A percentile compares a stretch with the other conserved stretches of the same genome.
Evolutionary conservation across 2,113 vertebrate species (phyloP).

Genomic region (Carlito syrichta): DNA sequence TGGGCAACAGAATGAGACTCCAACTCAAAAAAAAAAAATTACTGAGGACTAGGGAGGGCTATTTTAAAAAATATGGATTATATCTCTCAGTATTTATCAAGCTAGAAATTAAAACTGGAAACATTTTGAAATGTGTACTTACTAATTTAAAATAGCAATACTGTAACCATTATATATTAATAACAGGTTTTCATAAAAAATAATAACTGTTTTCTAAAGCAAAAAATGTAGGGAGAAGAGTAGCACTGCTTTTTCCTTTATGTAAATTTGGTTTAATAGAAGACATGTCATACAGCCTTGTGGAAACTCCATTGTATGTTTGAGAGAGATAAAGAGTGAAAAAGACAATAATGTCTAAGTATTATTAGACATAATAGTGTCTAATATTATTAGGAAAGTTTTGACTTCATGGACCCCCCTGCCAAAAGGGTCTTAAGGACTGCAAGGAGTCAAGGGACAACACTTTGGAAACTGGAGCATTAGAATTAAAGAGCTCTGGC

Average conservation of each 20-base stretch:
- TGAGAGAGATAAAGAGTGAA: not conserved
- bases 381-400: too few relatives aligned
- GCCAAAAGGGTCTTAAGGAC: too few relatives aligned
- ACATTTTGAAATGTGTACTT: not conserved
- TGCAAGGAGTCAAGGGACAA: not conserved
- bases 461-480: not conserved
- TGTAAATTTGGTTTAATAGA: not conserved
- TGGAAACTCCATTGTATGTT: not conserved
- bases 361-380: too few relatives aligned
- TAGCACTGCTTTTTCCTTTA: not conserved
- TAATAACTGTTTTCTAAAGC: not conserved
- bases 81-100: not conserved
- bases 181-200: too few relatives aligned
- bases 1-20: too few relatives aligned
- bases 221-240: not conserved
- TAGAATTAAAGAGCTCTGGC: not conserved
- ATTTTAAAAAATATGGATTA: not conserved
- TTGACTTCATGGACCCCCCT: not conserved
- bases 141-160: not conserved
- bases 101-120: not conserved
- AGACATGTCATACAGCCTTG: not conserved
- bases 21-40: too few relatives aligned
- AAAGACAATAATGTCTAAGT: not conserved
- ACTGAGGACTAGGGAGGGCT: not conserved
- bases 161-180: not conserved